Base-by-base conservation (phyloP, 2,888 invertebrate species). In the Lithophane socia region DNA sequence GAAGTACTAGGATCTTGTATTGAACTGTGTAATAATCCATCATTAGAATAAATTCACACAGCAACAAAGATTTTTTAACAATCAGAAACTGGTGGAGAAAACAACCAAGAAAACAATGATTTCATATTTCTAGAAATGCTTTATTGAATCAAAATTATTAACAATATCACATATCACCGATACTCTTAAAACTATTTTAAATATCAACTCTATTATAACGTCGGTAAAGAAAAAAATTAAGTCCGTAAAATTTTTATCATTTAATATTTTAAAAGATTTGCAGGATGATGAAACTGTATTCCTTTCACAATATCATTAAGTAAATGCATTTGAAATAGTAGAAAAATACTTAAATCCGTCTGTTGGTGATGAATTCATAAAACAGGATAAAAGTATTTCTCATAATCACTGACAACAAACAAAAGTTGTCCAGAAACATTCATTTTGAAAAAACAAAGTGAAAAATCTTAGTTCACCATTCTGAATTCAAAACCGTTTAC, bases 161-260 rank as follows among this genome's bases (percentile, higher is more conserved):
- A 49, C 37, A 54, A 64, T 83, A 77, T 83, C 64, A 78, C 58
- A 42, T 76, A 29, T 58, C 69, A 86, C 74, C 70, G 60, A 73
- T 54, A 73, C 12, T 64, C 69, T 58, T 86, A 70, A 68, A 72
- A 71, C 49, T 65, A 75, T 47, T 64, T 52, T 71, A 61, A 75
- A 75, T 79, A 83, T 77, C 47, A 70, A 77, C 58, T 69, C 54
- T 73, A 83, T 73, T 75, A 86, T 84, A 86, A 66, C 13, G 18
- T 54, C 18, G 7, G 0, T 44, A n/a, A 47, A 77, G 21, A 61
- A 63, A 81, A 60, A 13, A 52, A 49, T 7, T 0, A 4, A 69
- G 7, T 49, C 4, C 9, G 58, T 54, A 21, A 44, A 42, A 65
- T 68, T 80, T 37, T 42, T 52, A 8, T 29, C n/a, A 47, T 44